Evolutionary conservation across 2,888 invertebrate genomes (phyloP).

Genomic region (Nomada fucata): DNA sequence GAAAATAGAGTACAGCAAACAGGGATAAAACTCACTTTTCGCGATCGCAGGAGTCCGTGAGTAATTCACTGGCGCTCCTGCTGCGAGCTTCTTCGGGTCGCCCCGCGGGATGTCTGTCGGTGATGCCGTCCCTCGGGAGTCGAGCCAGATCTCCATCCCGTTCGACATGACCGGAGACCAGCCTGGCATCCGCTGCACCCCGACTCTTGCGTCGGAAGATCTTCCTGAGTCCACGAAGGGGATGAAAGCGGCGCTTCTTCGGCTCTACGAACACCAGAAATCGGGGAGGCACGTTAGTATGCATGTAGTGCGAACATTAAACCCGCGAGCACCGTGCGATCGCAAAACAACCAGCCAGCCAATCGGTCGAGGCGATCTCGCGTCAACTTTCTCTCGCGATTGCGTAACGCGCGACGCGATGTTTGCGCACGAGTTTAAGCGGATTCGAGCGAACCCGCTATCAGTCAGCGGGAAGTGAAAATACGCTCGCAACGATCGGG

Average conservation of each 20-base stretch:
- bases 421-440: background rate
- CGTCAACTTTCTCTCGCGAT: slow-evolving; percentile 47
- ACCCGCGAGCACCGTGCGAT: background rate
- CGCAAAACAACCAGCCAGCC: slow-evolving; percentile 12
- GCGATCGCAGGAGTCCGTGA: slow-evolving; percentile 85
- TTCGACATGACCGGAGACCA: slow-evolving; percentile 66
- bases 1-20: background rate
- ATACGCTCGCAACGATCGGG: slow-evolving; percentile 12
- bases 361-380: slow-evolving; percentile 40
- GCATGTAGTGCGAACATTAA: background rate
- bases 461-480: slow-evolving; percentile 44
- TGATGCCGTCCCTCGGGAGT: slow-evolving; percentile 82
- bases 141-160: slow-evolving; percentile 77
- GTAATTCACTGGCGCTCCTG: slow-evolving; percentile 88
- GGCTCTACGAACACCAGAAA: slow-evolving; percentile 81
- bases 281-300: background rate
- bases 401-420: slow-evolving; percentile 36
- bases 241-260: slow-evolving; percentile 88
- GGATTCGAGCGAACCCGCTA: slow-evolving; percentile 9
- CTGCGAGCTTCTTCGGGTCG: slow-evolving; percentile 84
- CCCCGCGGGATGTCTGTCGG: slow-evolving; percentile 85
- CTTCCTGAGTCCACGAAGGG: slow-evolving; percentile 88
- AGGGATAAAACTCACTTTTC: slow-evolving; percentile 72
- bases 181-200: slow-evolving; percentile 82
- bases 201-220: slow-evolving; percentile 89